Percentiles rank a stretch among this genome's conserved stretches.
phyloP scores from a whole-genome alignment of 2,888 invertebrate genomes.

The Mimas tiliae region DNA sequence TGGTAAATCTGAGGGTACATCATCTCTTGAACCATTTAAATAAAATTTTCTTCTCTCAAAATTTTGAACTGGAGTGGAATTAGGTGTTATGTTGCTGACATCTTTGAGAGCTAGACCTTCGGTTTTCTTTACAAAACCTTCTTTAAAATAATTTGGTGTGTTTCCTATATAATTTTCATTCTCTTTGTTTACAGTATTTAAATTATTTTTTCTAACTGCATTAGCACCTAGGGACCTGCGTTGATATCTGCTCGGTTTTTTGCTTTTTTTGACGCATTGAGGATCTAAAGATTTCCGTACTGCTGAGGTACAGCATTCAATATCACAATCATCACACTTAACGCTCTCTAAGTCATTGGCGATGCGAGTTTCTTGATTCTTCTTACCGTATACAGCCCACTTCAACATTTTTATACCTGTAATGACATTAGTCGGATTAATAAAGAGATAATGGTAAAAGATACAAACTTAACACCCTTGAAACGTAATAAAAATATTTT shows the following conservation, averaged over 20 bases:
- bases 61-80: constrained; percentile 68
- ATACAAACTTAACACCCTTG: neutral
- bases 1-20: constrained; percentile 68
- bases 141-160: constrained; percentile 86
- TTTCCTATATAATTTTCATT: constrained; percentile 80
- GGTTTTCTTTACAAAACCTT: constrained; percentile 83
- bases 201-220: constrained; percentile 65
- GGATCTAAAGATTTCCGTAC: constrained; percentile 71
- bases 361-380: constrained; percentile 65
- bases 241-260: constrained; percentile 78
- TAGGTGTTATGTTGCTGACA: constrained; percentile 86
- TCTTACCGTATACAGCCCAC: constrained; percentile 85
- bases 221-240: constrained; percentile 71
- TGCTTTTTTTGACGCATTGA: constrained; percentile 72
- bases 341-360: constrained; percentile 52
- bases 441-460: neutral
- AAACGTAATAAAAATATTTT: neutral
- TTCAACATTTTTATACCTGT: constrained; percentile 78
- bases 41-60: constrained; percentile 65
- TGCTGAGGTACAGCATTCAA: constrained; percentile 55
- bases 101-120: constrained; percentile 82
- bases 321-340: constrained; percentile 48
- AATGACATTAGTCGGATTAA: constrained; percentile 10
- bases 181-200: constrained; percentile 72
- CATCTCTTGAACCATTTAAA: constrained; percentile 61